Conservation (phyloP, 2,888 invertebrate species). For the Parnassius glacialis region DNA sequence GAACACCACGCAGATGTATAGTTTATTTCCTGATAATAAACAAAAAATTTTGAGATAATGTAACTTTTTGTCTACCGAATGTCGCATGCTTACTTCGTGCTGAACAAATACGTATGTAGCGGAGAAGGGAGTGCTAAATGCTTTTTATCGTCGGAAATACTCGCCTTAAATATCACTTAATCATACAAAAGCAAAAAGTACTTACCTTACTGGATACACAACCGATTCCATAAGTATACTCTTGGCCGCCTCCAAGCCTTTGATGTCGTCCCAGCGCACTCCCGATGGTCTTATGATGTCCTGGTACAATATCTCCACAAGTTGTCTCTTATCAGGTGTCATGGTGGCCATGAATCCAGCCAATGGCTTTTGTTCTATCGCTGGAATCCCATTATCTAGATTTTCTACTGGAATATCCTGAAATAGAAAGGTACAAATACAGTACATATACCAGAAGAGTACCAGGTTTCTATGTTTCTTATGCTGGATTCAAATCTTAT, state of each 20-base stretch:
- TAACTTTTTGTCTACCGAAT: too few species aligned
- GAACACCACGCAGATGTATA: too few species aligned
- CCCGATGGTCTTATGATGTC: constrained; percentile 83
- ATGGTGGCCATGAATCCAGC: constrained; percentile 48
- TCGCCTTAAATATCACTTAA: too few species aligned
- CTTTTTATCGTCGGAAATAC: too few species aligned
- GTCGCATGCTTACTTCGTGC: too few species aligned
- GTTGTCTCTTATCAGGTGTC: constrained; percentile 82
- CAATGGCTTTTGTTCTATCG: constrained; percentile 56
- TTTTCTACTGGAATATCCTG: constrained; percentile 41
- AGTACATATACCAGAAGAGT: too few species aligned
- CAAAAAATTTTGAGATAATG: too few species aligned
- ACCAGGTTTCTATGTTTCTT: too few species aligned
- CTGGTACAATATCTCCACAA: constrained; percentile 84
- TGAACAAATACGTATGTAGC: too few species aligned
- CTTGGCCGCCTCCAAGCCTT: constrained; percentile 85
- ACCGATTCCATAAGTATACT: constrained; percentile 91
- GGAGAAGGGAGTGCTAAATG: too few species aligned
- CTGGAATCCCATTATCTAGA: constrained; percentile 37
- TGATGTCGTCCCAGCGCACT: constrained; percentile 90
- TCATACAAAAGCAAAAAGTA: not conserved
- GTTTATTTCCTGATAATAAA: too few species aligned
- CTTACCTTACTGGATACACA: constrained; percentile 85
- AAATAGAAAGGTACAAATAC: constrained; percentile 6
- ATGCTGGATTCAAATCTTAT: too few species aligned